phyloP scores from a whole-genome alignment of 2,797 vertebrate genomes.

The Danio jaintianensis region DNA sequence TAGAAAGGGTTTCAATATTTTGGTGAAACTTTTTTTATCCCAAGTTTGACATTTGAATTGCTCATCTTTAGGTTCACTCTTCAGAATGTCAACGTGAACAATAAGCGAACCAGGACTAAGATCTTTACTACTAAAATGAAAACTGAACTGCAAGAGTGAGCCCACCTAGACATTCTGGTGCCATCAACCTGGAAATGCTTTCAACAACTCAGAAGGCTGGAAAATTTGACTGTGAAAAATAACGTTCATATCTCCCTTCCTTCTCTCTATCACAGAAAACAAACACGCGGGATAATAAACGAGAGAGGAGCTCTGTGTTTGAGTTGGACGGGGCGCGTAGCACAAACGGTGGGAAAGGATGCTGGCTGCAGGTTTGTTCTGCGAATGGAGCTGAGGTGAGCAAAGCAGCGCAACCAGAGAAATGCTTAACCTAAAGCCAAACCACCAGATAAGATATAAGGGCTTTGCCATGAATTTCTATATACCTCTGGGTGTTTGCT shows the following conservation, averaged over 20 bases:
- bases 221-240: conserved; percentile 26
- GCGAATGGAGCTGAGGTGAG: conserved; percentile 20
- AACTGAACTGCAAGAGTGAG: too few species aligned
- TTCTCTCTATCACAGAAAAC: conserved; percentile 31
- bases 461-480: conserved; percentile 21
- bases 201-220: not conserved
- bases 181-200: conserved; percentile 3
- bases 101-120: too few species aligned
- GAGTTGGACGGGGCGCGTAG: conserved; percentile 43
- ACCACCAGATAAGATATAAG: conserved; percentile 46
- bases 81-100: too few species aligned
- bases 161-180: conserved; percentile 10
- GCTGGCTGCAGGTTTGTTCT: conserved; percentile 31
- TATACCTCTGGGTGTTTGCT: conserved; percentile 20
- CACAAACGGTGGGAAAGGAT: conserved; percentile 46
- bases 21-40: too few species aligned
- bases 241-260: conserved; percentile 1
- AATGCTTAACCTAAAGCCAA: conserved; percentile 31
- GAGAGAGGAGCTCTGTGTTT: conserved; percentile 43
- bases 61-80: too few species aligned
- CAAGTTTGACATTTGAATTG: too few species aligned
- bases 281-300: conserved; percentile 48
- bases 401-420: conserved; percentile 17
- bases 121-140: too few species aligned
- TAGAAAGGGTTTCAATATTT: too few species aligned